Base-by-base conservation (phyloP, 2,113 vertebrate species). In the Caloenas nicobarica region DNA sequence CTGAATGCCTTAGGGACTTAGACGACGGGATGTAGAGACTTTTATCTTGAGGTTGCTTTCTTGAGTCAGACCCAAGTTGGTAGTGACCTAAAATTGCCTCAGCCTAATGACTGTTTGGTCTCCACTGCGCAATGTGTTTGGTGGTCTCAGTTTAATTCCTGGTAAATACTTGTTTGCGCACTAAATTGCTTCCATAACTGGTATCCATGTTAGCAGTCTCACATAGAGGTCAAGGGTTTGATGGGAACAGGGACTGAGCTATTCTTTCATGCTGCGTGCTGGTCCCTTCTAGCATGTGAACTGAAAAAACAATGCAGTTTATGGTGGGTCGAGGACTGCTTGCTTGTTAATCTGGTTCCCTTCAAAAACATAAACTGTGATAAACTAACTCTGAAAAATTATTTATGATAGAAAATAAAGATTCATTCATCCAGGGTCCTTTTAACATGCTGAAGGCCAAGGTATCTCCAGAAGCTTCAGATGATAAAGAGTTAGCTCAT, bases 1-100 rank as follows among this genome's bases (percentile, higher is more conserved):
- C 88, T 65, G 65, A 97, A 96, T 94, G 96, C 95, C 95, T 92
- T 57, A 80, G 93, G 93, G 92, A 81, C n/a, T 89, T 85, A 62
- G 53, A 95, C 84, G 83, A 79, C 86, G 70, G 65, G 86, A 92
- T 87, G 54, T 92, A 76, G 51, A 95, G 81, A 86, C 92, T 94
- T 96, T 94, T 92, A 94, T 93, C 88, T 91, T 88, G 86, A 88
- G 65, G 65, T 81, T 96, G 65, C 73, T 97, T 81, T 94, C 83
- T 96, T 95, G 92, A 93, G 94, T 62, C 73, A 79, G 72, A 69
- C 42, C 81, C 91, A 91, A 93, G 80, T 54, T 95, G 91, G 96
- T 96, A 95, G 92, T 94, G 95, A 97, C 91, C 95, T 97, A 93
- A 92, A 96, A 91, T 96, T 93, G 73, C 93, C 93, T 93, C 86